Base-by-base conservation (phyloP, 1,140 invertebrate genomes). In the Nasonia longicornis region DNA sequence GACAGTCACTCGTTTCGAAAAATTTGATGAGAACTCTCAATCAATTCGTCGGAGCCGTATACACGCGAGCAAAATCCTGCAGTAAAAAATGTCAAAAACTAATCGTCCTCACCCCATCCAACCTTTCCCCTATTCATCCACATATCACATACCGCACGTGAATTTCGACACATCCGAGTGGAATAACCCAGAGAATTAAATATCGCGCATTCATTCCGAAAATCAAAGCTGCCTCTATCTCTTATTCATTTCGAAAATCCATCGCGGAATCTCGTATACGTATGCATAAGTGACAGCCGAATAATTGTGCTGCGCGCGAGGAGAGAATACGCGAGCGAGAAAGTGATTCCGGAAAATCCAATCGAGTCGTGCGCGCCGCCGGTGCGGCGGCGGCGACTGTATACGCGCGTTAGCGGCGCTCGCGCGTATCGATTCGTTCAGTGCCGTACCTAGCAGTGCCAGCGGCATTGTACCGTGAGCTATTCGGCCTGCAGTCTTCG, bases 391-490 rank as follows among this genome's bases (percentile, higher is more conserved):
- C 42, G 38, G 42, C 42, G 45, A 58, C 71, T 2, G 52, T 38
- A 11, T 16, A 16, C 52, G 16, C 16, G 16, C 52, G 12, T 14
- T 48, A 48, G 66, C 31, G 73, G 73, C 38, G 77, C 70, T 79
- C 71, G 48, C 82, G 52, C 70, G 77, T 86, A 87, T 87, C 84
- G 86, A 87, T 87, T 87, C 78, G 79, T 64, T 75, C 83, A 82
- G 84, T 80, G 71, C 81, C 84, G 86, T 86, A 84, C 84, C 85
- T 80, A 83, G 79, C 80, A 45, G 83, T 86, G 82, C 86, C 85
- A 83, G 80, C 74, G 81, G 77, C 84, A 38, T 72, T 63, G 26
- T 22, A 69, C 11, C 14, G 14, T 14, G 4, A n/a, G 16, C 52
- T 35, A 3, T 0, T 3, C 20, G 4, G 52, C 16, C 16, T 58